Evolutionary conservation across 2,888 invertebrate species (phyloP).

Genomic region (Uropetala carovei): DNA sequence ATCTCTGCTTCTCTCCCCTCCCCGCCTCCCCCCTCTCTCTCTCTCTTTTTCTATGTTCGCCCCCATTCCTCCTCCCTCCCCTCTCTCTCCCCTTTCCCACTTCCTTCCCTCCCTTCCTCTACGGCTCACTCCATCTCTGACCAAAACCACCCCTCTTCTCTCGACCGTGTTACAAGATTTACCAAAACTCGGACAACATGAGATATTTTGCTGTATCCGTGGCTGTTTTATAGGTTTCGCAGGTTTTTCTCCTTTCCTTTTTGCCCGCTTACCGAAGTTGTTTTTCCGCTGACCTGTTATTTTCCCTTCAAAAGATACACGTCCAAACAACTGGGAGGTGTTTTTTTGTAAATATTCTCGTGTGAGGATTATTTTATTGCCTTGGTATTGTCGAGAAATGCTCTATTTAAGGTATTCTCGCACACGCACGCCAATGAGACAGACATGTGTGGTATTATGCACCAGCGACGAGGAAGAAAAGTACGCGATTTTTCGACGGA

Average conservation of each 20-base stretch:
- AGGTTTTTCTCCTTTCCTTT: neutral
- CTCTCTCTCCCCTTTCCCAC: neutral
- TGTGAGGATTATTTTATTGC: neutral
- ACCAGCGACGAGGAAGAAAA: too few species aligned
- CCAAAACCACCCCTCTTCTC: constrained; percentile 1
- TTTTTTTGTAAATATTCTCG: constrained; percentile 12
- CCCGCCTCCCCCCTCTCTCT: neutral
- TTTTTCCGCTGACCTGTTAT: constrained; percentile 26
- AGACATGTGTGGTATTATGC: too few species aligned
- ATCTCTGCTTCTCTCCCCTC: neutral
- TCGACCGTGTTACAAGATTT: constrained; percentile 53
- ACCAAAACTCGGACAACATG: constrained; percentile 51
- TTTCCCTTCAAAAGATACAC: constrained; percentile 14
- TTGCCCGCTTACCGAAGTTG: neutral
- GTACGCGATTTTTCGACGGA: too few species aligned
- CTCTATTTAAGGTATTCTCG: too few species aligned
- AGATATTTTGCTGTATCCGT: constrained; percentile 44
- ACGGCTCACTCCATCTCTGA: neutral
- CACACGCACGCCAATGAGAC: too few species aligned
- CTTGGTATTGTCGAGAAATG: too few species aligned
- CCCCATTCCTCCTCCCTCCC: neutral
- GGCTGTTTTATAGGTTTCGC: constrained; percentile 57
- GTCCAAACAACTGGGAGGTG: neutral
- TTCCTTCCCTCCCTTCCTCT: neutral
- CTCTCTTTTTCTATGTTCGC: neutral